Evolutionary conservation across 2,888 invertebrate genomes (phyloP), one percentile per base, ranked within the genome.

Genomic region (Metellina segmentata): DNA sequence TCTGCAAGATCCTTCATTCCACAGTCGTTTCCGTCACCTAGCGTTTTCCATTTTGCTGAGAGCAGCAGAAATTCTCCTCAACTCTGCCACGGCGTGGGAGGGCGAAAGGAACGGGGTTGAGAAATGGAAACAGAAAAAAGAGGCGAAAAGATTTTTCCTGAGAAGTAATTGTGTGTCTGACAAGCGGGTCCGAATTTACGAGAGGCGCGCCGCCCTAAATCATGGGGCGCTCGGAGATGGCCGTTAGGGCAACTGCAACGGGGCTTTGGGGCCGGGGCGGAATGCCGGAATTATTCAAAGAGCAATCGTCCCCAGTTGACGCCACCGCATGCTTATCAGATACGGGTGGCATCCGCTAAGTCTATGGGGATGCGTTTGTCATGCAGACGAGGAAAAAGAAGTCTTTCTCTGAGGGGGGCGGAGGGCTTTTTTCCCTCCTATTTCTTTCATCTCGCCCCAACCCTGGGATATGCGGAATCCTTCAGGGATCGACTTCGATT

Each of bases 131-230:
- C 51, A 70, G 71, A 53, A 83, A n/a, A 74, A 75, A 61, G 49
- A 53, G 69, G 8, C 77, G 49, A 78, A 52, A 52, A 86, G 71
- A 48, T 49, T 77, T 74, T n/a, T 48, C 69, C 91, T 82, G 48
- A 87, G 87, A 91, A 91, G 91, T 91, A 91, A 91, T 91, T 91
- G 91, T 91, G 91, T 91, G 86, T 86, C 87, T 91, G 91, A 91
- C 91, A 91, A 87, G 91, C 87, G 78, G 78, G 86, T 78, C 53
- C 13, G 78, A 91, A 91, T 91, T 91, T 91, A 91, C 83, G 91
- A 91, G 87, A 82, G 91, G 82, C 61, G 82, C 82, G 82, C 52
- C 48, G 70, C 19, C 51, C 75, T 87, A 91, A 91, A 87, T 87
- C 86, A 87, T 83, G 86, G 91, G 87, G 86, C 87, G 78, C 78